Evolutionary conservation across 2,888 invertebrate genomes (phyloP).

Genomic region (Acheta domesticus): DNA sequence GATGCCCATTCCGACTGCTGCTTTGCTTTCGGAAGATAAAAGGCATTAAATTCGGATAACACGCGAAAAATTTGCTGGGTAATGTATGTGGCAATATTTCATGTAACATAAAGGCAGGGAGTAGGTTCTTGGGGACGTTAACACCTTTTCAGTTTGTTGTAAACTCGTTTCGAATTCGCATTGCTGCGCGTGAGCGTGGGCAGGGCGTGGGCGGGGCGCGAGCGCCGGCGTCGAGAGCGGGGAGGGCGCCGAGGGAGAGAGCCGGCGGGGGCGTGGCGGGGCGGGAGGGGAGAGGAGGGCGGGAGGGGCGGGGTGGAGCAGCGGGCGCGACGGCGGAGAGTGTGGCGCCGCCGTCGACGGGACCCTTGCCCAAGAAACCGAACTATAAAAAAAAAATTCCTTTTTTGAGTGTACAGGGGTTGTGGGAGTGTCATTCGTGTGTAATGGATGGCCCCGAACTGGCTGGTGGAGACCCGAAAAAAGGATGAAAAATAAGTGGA

Average conservation of each 20-base stretch:
- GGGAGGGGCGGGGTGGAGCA: not conserved
- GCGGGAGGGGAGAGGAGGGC: not conserved
- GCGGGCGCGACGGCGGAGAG: not conserved
- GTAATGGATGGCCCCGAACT: constrained; percentile 33
- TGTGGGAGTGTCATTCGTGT: constrained; percentile 34
- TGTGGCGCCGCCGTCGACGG: not conserved
- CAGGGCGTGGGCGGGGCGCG: not conserved
- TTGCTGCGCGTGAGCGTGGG: constrained; percentile 3
- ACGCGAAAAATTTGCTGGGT: not conserved
- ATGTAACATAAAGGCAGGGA: not conserved
- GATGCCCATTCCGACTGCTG: not conserved
- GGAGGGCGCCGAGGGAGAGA: not conserved
- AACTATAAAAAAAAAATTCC: not conserved
- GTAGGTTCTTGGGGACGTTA: constrained; percentile 1
- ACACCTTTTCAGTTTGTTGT: constrained; percentile 11
- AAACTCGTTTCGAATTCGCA: constrained; percentile 1
- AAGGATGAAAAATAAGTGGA: constrained; percentile 23
- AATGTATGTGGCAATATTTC: constrained; percentile 1
- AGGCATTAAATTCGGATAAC: constrained; percentile 18
- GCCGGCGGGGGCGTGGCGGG: not conserved
- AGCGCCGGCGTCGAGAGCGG: not conserved
- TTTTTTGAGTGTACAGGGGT: constrained; percentile 21
- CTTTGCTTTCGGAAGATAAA: not conserved
- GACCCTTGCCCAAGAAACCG: constrained; percentile 18
- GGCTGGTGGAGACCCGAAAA: not conserved